Percentiles rank a stretch among this genome's conserved stretches.
Evolutionary conservation across 2,797 vertebrate species (phyloP).

Genomic region (Xiphorhynchus erythropygius): DNA sequence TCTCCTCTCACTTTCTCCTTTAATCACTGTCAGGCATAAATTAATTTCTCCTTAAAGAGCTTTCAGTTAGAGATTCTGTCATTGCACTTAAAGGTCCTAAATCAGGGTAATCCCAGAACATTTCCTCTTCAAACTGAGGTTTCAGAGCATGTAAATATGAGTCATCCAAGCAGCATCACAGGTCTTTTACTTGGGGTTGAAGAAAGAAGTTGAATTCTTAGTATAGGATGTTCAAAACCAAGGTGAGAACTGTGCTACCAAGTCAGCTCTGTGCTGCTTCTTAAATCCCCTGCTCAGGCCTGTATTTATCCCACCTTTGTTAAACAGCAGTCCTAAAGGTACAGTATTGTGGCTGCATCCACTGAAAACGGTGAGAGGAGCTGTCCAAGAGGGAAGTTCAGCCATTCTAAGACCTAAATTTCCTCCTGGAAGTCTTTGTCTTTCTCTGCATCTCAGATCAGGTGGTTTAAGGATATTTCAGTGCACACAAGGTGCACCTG

Average conservation of each 20-base stretch:
- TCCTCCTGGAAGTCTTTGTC: background rate
- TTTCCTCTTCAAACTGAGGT: constrained; percentile 32
- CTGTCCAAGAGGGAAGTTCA: background rate
- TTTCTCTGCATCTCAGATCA: background rate
- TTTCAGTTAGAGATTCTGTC: constrained; percentile 72
- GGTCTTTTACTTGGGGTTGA: background rate
- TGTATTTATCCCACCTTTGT: background rate
- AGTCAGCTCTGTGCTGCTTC: background rate
- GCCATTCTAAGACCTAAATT: background rate
- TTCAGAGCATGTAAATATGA: background rate
- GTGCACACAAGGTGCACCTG: background rate
- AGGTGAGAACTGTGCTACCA: background rate
- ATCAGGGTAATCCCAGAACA: constrained; percentile 60
- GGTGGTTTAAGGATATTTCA: background rate
- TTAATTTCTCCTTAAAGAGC: constrained; percentile 78
- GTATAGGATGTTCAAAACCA: background rate
- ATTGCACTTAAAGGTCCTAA: constrained; percentile 70
- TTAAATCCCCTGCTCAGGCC: background rate
- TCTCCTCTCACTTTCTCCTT: constrained; percentile 75
- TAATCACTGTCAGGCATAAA: constrained; percentile 80
- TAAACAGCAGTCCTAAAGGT: background rate
- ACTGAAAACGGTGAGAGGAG: background rate
- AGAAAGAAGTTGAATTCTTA: background rate
- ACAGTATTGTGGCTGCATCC: background rate
- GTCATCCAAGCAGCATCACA: background rate